These are phyloP conservation scores for Callithrix jacchus DNA, from an alignment of 2,113 vertebrate species.

Conservation along the genomic window DNA sequence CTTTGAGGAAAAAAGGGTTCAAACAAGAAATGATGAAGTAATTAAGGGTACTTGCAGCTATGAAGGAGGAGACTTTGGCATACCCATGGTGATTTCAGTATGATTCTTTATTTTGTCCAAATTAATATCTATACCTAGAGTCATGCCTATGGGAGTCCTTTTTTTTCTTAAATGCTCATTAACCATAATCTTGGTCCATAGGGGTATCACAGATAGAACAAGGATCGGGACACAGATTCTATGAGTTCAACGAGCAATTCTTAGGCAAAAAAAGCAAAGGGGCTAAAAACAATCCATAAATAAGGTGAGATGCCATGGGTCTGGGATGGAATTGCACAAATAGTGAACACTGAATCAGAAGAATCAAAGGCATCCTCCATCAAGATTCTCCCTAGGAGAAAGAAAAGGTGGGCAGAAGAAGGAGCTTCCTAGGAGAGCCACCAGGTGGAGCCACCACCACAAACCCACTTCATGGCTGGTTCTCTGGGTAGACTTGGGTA, in stretches of 20 bases:
- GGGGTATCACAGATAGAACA: not conserved
- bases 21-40: conserved; percentile 49
- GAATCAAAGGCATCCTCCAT: conserved; percentile 24
- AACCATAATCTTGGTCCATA: not conserved
- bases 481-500: not conserved
- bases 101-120: conserved; percentile 20
- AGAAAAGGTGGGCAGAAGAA: not conserved
- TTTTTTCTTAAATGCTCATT: not conserved
- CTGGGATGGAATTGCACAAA: not conserved
- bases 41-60: conserved; percentile 36
- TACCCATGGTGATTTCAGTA: conserved; percentile 2
- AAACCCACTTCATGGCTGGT: conserved; percentile 32
- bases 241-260: not conserved
- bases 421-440: conserved; percentile 59
- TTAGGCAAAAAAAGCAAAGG: not conserved
- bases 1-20: conserved; percentile 45
- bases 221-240: conserved; percentile 10
- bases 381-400: not conserved
- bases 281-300: not conserved
- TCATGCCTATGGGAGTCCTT: not conserved
- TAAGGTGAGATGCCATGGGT: not conserved
- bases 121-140: conserved; percentile 38
- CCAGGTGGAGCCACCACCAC: conserved; percentile 68
- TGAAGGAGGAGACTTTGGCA: conserved; percentile 6
- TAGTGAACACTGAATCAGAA: not conserved